Conservation (phyloP, 1,140 invertebrate genomes). For the Hermatobates lingyangjiaoensis region DNA sequence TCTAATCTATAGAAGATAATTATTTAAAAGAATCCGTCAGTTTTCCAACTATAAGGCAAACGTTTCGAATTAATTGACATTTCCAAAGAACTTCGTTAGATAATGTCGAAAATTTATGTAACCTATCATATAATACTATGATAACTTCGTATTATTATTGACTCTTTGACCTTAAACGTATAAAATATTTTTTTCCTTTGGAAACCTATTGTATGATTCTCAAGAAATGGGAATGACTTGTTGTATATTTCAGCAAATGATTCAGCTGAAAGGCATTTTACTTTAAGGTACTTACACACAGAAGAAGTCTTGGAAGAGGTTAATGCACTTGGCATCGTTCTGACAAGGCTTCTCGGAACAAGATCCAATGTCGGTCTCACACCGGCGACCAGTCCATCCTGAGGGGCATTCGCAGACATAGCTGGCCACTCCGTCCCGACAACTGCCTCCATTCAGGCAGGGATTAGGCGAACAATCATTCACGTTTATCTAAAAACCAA, state of each 20-base stretch:
- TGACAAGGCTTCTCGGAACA: conserved; percentile 73
- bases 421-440: conserved; percentile 63
- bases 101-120: too few relatives aligned
- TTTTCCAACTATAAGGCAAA: too few relatives aligned
- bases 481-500: conserved; percentile 37
- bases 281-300: conserved; percentile 53
- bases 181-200: too few relatives aligned
- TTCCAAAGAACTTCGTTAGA: too few relatives aligned
- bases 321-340: conserved; percentile 81
- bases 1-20: too few relatives aligned
- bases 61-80: too few relatives aligned
- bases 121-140: too few relatives aligned
- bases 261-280: not conserved
- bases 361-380: conserved; percentile 70
- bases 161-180: too few relatives aligned
- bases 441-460: conserved; percentile 75
- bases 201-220: too few relatives aligned
- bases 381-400: conserved; percentile 76
- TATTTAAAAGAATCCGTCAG: too few relatives aligned
- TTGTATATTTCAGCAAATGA: not conserved
- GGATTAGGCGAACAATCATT: conserved; percentile 77
- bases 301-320: conserved; percentile 89
- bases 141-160: too few relatives aligned
- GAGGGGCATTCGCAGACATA: conserved; percentile 67
- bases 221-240: too few relatives aligned